Base-by-base conservation (phyloP, 2,797 vertebrate genomes). In the Morelia viridis region DNA sequence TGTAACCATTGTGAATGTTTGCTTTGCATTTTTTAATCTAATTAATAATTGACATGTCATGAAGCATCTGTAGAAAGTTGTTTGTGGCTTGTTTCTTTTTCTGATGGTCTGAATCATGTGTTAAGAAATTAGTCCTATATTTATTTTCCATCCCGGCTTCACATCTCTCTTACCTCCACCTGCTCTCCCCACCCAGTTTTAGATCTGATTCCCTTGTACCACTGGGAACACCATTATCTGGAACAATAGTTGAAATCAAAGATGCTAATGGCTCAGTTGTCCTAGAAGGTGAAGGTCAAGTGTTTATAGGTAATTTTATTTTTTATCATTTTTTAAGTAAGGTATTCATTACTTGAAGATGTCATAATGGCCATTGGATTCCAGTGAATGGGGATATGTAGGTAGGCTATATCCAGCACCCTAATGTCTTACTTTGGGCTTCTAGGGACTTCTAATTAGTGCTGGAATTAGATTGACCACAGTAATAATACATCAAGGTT, bases 281-380 rank as follows among this genome's bases (percentile, higher is more conserved):
- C 90, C 95, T 98, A 22, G 98, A 99, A 96, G 99, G 99, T 7
- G 98, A 98, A 95, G 99, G 99, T 89, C 98, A 99, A 97, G 93
- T 99, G 90, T 99, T 98, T 95, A 98, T 99, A 98, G 99, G 99
- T 99, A 94, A 94, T 95, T 96, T 95, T 93, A 91, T 26, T 90
- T 80, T 96, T 96, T 96, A 26, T 94, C 92, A 58, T 89, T 95
- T 41, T n/a, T 84, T 57, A 41, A 84, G 93, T 84, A 35, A 62
- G 85, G 3, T 50, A 50, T 22, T 89, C 10, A 24, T 24, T 89
- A 60, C 15, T 64, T n/a, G 17, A 87, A 62, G 90, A 24, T 87
- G 53, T 57, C 4, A 19, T 61, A 53, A n/a, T 62, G 31, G 31
- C 5, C 35, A 31, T 56, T 85, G 3, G 31, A 19, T 50, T 89